Evolutionary conservation across 2,888 invertebrate genomes (phyloP), one percentile per base, ranked within the genome.

Genomic region (Alloscopus bannaensis): DNA sequence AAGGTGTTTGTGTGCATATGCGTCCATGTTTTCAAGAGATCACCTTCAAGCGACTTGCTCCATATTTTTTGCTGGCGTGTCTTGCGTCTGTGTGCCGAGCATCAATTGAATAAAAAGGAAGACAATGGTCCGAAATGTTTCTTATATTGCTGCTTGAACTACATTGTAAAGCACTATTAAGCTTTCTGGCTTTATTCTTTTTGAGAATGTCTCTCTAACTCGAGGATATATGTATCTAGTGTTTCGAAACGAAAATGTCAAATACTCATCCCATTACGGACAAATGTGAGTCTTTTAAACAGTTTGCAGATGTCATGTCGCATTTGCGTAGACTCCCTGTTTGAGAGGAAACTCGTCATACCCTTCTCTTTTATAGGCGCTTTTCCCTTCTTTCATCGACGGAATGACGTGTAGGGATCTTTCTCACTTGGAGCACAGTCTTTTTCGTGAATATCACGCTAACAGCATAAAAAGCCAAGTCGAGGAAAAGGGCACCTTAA

Each of bases 261-360:
- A 71, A 62, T 71, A 47, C 71, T 26, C 36, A 50, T 52, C 52
- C 62, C 62, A 50, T 71, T 71, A 71, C 36, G 50, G 62, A 40
- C 71, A 71, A 71, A 62, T 62, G 62, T 62, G 62, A 47, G 62
- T 62, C 60, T 60, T 71, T 62, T 62, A 71, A 71, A 71, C 52
- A 71, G 71, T 71, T 71, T 71, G 71, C 71, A 71, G 71, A 62
- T 71, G 71, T 71, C 71, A 62, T 62, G 71, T 71, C 59, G 60
- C 45, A 62, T 62, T 52, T 71, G n/a, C 45, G 36, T 71, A 26
- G 71, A 52, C 36, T 47, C 26, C 59, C 45, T 70, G 28, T 59
- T 40, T 26, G 40, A 62, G 40, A n/a, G n/a, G n/a, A 62, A 62
- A n/a, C n/a, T n/a, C 24, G 42, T 20, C 8, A 31, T 31, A 4